Evolutionary conservation across 2,797 vertebrate species (phyloP), one percentile per base, ranked within the genome.

Genomic region (Monodelphis domestica): DNA sequence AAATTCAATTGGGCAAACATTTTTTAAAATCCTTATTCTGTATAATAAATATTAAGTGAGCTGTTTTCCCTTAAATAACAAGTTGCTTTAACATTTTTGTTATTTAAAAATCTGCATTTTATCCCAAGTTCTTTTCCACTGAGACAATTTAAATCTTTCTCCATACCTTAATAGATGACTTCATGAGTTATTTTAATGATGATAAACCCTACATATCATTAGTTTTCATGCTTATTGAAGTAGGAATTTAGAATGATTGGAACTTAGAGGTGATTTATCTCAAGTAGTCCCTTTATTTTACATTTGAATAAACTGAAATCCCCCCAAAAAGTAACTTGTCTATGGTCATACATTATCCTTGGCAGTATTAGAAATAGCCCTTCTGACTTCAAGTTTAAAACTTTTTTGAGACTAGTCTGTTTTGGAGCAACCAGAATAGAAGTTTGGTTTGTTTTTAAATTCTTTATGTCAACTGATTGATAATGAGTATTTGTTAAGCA

Each of bases 41-140:
- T 26, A 38, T 45, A 84, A 84, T 3, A 50, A 84, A 84, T 45
- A 50, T 50, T 12, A 84, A 50, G n/a, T 89, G 88, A 53, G 87
- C 63, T 55, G 9, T n/a, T 51, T 10, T 91, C 51, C 70, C 28
- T 57, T 17, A 12, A 24, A 45, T 89, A 93, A 87, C 91, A 63
- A 53, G 26, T 12, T 24, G 78, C 56, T 94, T 92, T 91, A 91
- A 90, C 88, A 78, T 50, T 84, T 84, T 45, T 84, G 10, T 50
- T 26, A 70, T 84, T 78, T 9, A 28, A 84, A 45, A 50, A 7
- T 50, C 38, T 84, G 9, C 50, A 10, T 45, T 84, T 84, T 45
- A 50, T 12, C 70, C 30, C 38, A 9, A 3, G 45, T 3, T 38
- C 84, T 84, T 24, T 84, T 45, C 26, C 38, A 84, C 21, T 84